A percentile compares a stretch with the other conserved stretches of the same genome.
Evolutionary conservation across 1,140 invertebrate species (phyloP).

Genomic region (Musca domestica): DNA sequence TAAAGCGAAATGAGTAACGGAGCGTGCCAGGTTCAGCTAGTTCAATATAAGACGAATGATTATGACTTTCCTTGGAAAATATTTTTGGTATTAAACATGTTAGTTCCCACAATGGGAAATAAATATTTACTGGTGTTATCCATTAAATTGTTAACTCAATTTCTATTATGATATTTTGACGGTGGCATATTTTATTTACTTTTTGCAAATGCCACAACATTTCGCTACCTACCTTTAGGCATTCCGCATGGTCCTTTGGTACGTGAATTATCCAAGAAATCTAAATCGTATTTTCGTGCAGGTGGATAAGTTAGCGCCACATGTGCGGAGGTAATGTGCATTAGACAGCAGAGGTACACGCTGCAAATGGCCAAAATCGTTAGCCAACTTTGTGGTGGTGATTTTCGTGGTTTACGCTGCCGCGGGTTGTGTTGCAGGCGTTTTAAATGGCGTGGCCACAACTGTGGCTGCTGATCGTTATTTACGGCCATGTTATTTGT

Average conservation of each 20-base stretch:
- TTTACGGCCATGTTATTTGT: not conserved
- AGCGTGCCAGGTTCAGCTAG: too few species aligned
- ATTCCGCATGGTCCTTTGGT: constrained; percentile 92
- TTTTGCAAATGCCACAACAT: constrained; percentile 1
- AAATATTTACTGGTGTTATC: too few species aligned
- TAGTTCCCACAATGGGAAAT: too few species aligned
- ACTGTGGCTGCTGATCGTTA: constrained; percentile 6
- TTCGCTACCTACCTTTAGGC: constrained; percentile 77
- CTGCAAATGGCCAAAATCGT: constrained; percentile 2
- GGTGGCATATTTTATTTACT: too few species aligned
- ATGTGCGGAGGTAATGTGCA: constrained; percentile 58
- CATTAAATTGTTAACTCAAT: too few species aligned
- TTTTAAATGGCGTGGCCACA: not conserved
- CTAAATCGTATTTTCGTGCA: constrained; percentile 82
- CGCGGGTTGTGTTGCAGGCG: not conserved
- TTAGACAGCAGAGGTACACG: constrained; percentile 30
- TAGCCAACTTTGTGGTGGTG: constrained; percentile 3
- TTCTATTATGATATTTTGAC: too few species aligned
- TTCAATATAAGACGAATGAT: too few species aligned
- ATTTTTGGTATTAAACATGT: too few species aligned
- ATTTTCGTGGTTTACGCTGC: constrained; percentile 8
- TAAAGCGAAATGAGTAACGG: too few species aligned
- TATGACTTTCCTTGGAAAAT: too few species aligned
- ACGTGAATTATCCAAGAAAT: constrained; percentile 89
- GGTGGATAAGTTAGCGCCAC: constrained; percentile 84